Conservation (phyloP, 2,113 vertebrate species). For the Dromiciops gliroides region DNA sequence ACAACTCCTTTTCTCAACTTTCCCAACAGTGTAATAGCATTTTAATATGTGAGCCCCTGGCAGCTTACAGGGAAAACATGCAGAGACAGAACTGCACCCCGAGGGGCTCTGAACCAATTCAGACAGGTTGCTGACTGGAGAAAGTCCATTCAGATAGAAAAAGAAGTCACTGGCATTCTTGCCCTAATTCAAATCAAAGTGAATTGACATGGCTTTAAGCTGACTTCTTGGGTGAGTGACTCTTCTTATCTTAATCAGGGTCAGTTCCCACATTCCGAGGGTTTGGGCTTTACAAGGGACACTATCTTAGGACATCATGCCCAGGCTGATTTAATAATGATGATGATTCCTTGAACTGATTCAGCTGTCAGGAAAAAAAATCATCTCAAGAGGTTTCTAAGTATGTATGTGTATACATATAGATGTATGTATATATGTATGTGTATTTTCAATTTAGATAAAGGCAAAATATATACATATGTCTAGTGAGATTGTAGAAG, state of each 20-base stretch:
- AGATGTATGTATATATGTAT: no score
- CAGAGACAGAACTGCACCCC: conserved; percentile 17
- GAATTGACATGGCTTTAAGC: conserved; percentile 40
- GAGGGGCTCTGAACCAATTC: conserved; percentile 28
- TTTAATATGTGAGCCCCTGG: not conserved
- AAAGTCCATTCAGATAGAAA: conserved; percentile 48
- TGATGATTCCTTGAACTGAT: not conserved
- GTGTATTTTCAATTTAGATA: not conserved
- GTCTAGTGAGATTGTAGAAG: not conserved
- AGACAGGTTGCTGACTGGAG: conserved; percentile 49
- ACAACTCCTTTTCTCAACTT: conserved; percentile 1
- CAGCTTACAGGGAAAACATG: conserved; percentile 32
- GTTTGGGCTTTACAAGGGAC: not conserved
- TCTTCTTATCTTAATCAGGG: conserved; percentile 31
- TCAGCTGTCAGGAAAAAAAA: conserved; percentile 10
- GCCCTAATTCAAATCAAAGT: conserved; percentile 35
- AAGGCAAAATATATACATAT: not conserved
- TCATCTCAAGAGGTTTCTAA: not conserved
- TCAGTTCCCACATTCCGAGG: not conserved
- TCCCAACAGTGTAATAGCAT: not conserved
- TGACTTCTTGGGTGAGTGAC: conserved; percentile 37
- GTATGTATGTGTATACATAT: no score
- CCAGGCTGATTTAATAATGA: not conserved
- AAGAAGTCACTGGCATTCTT: conserved; percentile 54
- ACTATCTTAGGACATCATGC: not conserved